Conservation (phyloP, 2,888 invertebrate species). For the Catonia carolina region DNA sequence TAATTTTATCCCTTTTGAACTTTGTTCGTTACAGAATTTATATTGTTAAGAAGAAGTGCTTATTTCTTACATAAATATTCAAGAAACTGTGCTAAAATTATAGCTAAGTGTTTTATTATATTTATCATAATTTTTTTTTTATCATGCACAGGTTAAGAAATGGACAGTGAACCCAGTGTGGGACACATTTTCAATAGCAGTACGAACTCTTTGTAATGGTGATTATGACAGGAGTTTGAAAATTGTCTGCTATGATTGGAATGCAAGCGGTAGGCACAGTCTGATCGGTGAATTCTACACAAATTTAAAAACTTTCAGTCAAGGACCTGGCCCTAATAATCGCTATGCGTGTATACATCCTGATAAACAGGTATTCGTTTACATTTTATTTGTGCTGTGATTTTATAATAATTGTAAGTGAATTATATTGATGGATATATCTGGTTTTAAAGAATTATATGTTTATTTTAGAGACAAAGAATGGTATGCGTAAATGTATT, state of each 20-base stretch:
- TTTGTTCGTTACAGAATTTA: too few relatives aligned
- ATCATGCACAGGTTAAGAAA: constrained; percentile 41
- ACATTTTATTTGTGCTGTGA: constrained; percentile 14
- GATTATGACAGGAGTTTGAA: constrained; percentile 48
- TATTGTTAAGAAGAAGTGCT: too few relatives aligned
- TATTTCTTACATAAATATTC: too few relatives aligned
- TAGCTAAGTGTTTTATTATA: too few relatives aligned
- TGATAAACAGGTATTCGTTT: constrained; percentile 38
- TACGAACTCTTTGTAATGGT: constrained; percentile 47
- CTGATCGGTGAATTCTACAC: constrained; percentile 45
- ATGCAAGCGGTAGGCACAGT: constrained; percentile 45
- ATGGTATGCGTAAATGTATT: too few relatives aligned
- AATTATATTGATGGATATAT: not conserved
- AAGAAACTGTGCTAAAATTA: too few relatives aligned
- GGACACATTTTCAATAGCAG: constrained; percentile 44
- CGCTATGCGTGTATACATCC: constrained; percentile 40
- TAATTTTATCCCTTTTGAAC: too few relatives aligned
- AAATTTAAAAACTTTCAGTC: constrained; percentile 43
- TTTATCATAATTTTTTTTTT: too few relatives aligned
- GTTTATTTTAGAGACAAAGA: too few relatives aligned
- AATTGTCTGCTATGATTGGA: constrained; percentile 48
- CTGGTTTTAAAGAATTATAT: too few relatives aligned
- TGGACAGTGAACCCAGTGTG: constrained; percentile 50
- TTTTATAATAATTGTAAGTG: constrained; percentile 28
- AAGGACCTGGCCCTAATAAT: constrained; percentile 40